phyloP scores from a whole-genome alignment of 2,797 vertebrate species.

The Apogon hyalosoma region DNA sequence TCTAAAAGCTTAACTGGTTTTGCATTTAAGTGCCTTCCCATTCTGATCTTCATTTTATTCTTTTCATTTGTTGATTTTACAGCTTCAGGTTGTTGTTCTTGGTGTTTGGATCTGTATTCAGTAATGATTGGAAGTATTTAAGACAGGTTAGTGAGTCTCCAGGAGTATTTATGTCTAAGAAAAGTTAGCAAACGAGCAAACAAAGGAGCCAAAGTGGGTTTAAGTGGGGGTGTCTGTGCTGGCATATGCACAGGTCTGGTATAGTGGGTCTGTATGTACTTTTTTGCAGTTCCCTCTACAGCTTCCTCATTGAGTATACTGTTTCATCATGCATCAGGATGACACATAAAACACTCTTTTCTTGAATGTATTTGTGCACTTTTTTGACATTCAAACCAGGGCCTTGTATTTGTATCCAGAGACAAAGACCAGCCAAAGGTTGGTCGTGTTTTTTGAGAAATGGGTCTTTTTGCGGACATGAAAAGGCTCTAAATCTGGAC shows the following conservation, averaged over 20 bases:
- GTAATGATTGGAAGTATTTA: neutral
- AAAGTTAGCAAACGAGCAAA: constrained; percentile 10
- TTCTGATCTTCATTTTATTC: constrained; percentile 12
- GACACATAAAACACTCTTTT: neutral
- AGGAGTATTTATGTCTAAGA: neutral
- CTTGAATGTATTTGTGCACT: neutral
- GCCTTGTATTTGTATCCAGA: constrained; percentile 14
- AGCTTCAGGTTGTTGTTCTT: neutral
- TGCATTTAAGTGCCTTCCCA: constrained; percentile 31
- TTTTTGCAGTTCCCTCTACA: too few species aligned
- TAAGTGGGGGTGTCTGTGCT: constrained; percentile 2
- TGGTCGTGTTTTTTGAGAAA: constrained; percentile 18
- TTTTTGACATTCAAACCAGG: neutral
- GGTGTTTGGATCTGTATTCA: constrained; percentile 2
- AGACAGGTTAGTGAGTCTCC: neutral
- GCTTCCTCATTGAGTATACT: too few species aligned
- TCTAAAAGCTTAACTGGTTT: constrained; percentile 9
- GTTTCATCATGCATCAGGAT: neutral
- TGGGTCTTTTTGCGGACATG: constrained; percentile 30
- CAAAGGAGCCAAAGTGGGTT: constrained; percentile 17
- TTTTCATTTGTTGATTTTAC: neutral
- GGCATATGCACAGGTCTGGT: neutral
- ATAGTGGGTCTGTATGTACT: neutral
- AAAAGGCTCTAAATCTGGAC: constrained; percentile 48
- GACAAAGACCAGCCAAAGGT: constrained; percentile 15